Base-by-base conservation (phyloP, 2,888 invertebrate genomes). In the Volucella inanis region DNA sequence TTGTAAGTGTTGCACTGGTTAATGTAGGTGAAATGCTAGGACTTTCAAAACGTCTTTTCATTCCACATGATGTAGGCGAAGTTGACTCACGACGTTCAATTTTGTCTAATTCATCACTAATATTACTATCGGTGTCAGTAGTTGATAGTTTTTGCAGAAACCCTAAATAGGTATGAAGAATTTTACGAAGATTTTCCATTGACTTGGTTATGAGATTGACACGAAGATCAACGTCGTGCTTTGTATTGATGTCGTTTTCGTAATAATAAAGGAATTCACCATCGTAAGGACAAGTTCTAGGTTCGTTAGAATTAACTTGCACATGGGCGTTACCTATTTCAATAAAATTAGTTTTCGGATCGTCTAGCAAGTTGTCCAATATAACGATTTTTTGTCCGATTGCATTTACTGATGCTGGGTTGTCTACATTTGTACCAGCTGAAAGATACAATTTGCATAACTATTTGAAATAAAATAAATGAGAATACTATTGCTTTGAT, bases 321-420 rank as follows among this genome's bases (percentile, higher is more conserved):
- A 85, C 57, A 11, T 50, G 55, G 0, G 81, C 39, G 22, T 64
- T 47, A 3, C 67, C 89, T 9, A 91, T 83, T 65, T 91, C 88
- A 59, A 91, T 88, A 38, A 89, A 91, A 78, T 90, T 89, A 0
- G 87, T 89, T 11, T 88, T 65, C 0, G 91, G 90, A 84, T 91
- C 89, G 71, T 90, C 88, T 8, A 91, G 87, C 38, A 91, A 87
- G 71, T 91, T 90, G 59, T 89, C 90, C 14, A 91, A 87, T 62
- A 89, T 88, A 2, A 91, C 86, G 10, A 91, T 83, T 54, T 86
- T 78, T n/a, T 74, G 78, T 0, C 59, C 45, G 9, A 1, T 3
- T 15, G 62, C 1, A 38, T 61, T 81, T 3, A 47, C 15, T 12
- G 62, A 14, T 6, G 22, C 22, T 6, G 49, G 45, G 18, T 41